These are phyloP conservation scores for Peromyscus leucopus DNA, from an alignment of 2,113 vertebrate species.

Conservation along the genomic window DNA sequence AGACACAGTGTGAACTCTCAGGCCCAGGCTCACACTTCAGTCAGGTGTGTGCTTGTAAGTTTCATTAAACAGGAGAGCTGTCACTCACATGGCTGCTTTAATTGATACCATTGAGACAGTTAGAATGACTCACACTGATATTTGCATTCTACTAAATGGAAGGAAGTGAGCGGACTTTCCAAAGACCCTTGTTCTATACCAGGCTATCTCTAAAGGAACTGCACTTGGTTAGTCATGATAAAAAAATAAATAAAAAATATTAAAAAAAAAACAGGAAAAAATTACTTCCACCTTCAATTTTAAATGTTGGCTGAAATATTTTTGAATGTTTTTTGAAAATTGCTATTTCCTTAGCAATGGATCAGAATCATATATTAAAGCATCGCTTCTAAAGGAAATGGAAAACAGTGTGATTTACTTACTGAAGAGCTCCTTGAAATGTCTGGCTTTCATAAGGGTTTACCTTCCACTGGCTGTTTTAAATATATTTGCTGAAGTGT, in stretches of 20 bases:
- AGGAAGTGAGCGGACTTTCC: background rate
- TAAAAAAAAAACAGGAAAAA: background rate
- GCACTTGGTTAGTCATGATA: background rate
- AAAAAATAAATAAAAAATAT: background rate
- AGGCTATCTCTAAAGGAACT: background rate
- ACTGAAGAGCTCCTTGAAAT: background rate
- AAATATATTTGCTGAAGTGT: slow-evolving; percentile 13
- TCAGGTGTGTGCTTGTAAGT: background rate
- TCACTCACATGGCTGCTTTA: background rate
- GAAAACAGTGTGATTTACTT: background rate
- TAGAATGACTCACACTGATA: background rate
- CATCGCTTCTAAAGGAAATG: background rate
- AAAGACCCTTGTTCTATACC: background rate
- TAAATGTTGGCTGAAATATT: background rate
- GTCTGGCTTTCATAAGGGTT: background rate
- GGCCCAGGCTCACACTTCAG: background rate
- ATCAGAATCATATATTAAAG: background rate
- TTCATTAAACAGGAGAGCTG: slow-evolving; percentile 4
- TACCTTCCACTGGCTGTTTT: background rate
- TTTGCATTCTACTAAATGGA: background rate
- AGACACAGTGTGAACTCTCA: background rate
- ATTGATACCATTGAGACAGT: background rate
- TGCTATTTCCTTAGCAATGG: background rate
- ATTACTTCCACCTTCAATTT: background rate
- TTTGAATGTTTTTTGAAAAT: background rate